These are phyloP conservation scores for Crotalus horridus DNA, from an alignment of 2,113 vertebrate genomes.

Conservation along the genomic window DNA sequence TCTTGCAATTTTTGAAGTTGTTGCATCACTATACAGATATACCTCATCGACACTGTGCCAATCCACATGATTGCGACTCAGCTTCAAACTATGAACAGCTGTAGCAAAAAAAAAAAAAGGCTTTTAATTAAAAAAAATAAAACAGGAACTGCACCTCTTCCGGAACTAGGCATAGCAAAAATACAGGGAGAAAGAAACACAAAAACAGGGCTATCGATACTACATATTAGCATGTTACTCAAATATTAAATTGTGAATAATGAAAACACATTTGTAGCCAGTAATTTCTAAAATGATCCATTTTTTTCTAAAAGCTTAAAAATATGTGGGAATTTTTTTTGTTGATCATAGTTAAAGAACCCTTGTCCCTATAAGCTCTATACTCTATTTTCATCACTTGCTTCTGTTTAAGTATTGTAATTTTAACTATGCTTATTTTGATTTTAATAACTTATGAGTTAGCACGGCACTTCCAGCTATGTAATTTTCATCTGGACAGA, in stretches of 20 bases:
- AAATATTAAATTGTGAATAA: neutral
- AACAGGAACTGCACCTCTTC: neutral
- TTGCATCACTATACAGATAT: constrained; percentile 97
- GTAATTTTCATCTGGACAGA: neutral
- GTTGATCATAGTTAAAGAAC: neutral
- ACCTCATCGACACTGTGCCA: constrained; percentile 97
- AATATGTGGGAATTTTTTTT: neutral
- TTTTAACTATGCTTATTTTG: neutral
- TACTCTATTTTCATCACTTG: neutral
- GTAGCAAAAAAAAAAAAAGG: constrained; percentile 55
- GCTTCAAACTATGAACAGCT: constrained; percentile 90
- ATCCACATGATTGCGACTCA: constrained; percentile 93
- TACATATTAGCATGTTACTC: neutral
- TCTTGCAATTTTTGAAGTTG: constrained; percentile 96
- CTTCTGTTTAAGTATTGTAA: neutral
- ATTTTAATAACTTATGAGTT: neutral
- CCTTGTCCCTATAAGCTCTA: neutral
- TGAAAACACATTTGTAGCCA: neutral
- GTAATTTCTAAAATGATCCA: neutral
- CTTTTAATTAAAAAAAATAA: neutral
- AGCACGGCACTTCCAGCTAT: neutral
- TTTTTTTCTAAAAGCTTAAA: neutral
- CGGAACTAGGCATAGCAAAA: constrained; percentile 1
- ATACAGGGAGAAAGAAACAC: neutral
- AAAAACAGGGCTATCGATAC: constrained; percentile 15